Conservation (phyloP, 2,888 invertebrate species). For the Eilema sororculum region DNA sequence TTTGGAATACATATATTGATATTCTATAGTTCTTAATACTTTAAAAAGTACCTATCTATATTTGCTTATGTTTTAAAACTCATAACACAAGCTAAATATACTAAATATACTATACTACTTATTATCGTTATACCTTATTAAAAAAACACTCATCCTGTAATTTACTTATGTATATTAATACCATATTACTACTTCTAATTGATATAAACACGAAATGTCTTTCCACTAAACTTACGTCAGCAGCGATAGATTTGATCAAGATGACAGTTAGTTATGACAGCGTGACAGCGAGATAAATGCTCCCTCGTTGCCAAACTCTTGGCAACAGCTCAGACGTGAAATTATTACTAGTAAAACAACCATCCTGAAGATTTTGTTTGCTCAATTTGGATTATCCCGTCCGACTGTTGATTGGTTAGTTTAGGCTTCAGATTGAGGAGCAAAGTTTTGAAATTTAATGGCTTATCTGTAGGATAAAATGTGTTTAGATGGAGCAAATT, state of each 20-base stretch:
- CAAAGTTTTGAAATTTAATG: slow-evolving; percentile 29
- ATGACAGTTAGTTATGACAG: slow-evolving; percentile 53
- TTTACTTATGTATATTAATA: too few relatives aligned
- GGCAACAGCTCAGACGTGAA: slow-evolving; percentile 26
- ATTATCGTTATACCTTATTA: too few relatives aligned
- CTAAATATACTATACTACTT: too few relatives aligned
- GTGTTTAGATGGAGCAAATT: background rate
- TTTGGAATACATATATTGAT: too few relatives aligned
- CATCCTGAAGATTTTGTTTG: slow-evolving; percentile 43
- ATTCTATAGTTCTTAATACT: too few relatives aligned
- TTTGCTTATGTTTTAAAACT: too few relatives aligned
- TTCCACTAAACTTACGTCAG: slow-evolving; percentile 17
- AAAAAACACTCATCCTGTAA: too few relatives aligned
- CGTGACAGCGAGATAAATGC: slow-evolving; percentile 53
- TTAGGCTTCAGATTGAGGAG: slow-evolving; percentile 41
- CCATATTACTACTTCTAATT: background rate
- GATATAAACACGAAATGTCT: slow-evolving; percentile 1
- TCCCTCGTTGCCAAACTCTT: slow-evolving; percentile 39
- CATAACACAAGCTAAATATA: too few relatives aligned
- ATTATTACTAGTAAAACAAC: slow-evolving; percentile 44
- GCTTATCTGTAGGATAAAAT: slow-evolving; percentile 14
- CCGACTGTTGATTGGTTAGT: slow-evolving; percentile 50
- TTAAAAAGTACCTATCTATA: too few relatives aligned
- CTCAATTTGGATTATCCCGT: slow-evolving; percentile 46
- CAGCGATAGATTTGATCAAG: slow-evolving; percentile 45